phyloP scores from a whole-genome alignment of 1,140 invertebrate genomes.

The Nylanderia fulva region DNA sequence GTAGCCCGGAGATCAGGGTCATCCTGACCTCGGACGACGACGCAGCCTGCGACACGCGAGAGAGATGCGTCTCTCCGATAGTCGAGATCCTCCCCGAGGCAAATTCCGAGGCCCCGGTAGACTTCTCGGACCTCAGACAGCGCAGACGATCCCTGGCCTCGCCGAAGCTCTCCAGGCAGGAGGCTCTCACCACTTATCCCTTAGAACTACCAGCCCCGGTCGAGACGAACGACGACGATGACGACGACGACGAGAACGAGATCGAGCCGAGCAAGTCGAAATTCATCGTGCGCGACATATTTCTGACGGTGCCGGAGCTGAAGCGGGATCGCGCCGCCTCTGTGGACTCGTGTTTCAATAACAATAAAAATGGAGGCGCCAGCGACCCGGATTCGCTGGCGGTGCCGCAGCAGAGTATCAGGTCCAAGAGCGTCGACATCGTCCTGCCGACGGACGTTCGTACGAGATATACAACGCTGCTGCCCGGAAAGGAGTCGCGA shows the following conservation, averaged over 20 bases:
- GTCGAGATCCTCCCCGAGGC: slow-evolving; percentile 46
- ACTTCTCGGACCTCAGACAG: slow-evolving; percentile 73
- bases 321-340: slow-evolving; percentile 93
- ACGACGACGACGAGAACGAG: slow-evolving; percentile 85
- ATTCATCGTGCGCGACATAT: slow-evolving; percentile 90
- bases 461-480: slow-evolving; percentile 92
- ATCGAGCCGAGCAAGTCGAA: slow-evolving; percentile 74
- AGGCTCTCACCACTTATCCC: slow-evolving; percentile 89
- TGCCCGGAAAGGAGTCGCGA: slow-evolving; percentile 78
- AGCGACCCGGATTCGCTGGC: slow-evolving; percentile 87
- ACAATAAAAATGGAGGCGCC: slow-evolving; percentile 90
- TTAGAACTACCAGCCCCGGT: slow-evolving; percentile 85
- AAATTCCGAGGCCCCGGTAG: slow-evolving; percentile 66
- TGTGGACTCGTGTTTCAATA: slow-evolving; percentile 92
- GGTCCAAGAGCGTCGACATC: slow-evolving; percentile 96
- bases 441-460: slow-evolving; percentile 95
- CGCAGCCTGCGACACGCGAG: slow-evolving; percentile 84
- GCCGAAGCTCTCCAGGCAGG: slow-evolving; percentile 88
- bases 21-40: slow-evolving; percentile 89
- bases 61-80: background rate
- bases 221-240: slow-evolving; percentile 80
- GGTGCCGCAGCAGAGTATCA: slow-evolving; percentile 89
- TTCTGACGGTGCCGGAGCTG: slow-evolving; percentile 92
- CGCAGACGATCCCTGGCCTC: slow-evolving; percentile 77
- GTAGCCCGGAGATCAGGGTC: slow-evolving; percentile 88